Base-by-base conservation (phyloP, 2,113 vertebrate species). In the Camelus dromedarius region DNA sequence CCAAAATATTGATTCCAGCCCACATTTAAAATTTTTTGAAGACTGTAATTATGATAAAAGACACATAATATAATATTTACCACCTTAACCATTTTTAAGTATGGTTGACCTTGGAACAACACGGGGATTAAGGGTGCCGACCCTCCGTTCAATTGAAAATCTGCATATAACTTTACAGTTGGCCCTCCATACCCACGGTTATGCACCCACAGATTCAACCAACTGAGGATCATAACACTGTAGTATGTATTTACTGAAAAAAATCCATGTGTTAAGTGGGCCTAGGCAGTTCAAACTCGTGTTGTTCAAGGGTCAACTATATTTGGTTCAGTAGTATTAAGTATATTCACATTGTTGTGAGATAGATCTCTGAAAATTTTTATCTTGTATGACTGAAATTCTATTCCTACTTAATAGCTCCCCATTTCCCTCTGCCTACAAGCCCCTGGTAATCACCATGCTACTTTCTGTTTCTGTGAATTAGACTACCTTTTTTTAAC, bases 21-120 rank as follows among this genome's bases (percentile, higher is more conserved):
- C 32, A 70, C 20, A 92, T 35, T 66, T 28, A 76, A 72, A 35
- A 10, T 54, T 50, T 64, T 64, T 56, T 30, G 5, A 69, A 52
- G 81, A 90, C 60, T 79, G 38, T 46, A 81, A 76, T 22, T 90
- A 54, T 87, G 48, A 89, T 85, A 91, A 96, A 96, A 83, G 83
- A 56, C 22, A 69, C 19, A 38, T 79, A 54, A 66, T 15, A 67
- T 69, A 76, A 89, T 77, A 95, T 77, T 84, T 81, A 42, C 3
- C 19, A 42, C 67, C 60, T 81, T 72, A 48, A 35, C 8, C n/a
- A 87, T 83, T 85, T 96, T 85, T 24, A 82, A 81, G 56, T 20
- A 54, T 3, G 38, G 52, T 56, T 79, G 32, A 35, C n/a, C 52
- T 22, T 79, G 22, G 24, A 38, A 79, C 20, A 79, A 38, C 52